phyloP scores from a whole-genome alignment of 2,797 vertebrate species.

The Oryzias sinensis region DNA sequence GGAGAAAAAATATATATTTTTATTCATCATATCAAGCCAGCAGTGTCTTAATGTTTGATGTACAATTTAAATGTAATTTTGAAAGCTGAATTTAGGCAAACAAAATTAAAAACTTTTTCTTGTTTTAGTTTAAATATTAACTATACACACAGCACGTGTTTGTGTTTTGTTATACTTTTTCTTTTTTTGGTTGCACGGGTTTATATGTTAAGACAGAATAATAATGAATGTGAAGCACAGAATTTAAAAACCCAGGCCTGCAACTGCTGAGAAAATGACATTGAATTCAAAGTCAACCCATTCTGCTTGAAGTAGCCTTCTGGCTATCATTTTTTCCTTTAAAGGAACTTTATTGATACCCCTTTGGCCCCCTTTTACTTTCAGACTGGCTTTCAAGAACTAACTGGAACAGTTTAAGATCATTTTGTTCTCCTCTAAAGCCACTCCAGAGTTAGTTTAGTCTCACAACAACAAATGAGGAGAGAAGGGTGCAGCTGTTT shows the following conservation, averaged over 20 bases:
- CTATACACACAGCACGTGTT: too few relatives aligned
- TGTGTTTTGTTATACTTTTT: too few relatives aligned
- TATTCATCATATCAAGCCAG: too few relatives aligned
- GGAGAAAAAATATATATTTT: too few relatives aligned
- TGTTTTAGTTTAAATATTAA: too few relatives aligned
- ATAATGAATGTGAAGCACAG: slow-evolving; percentile 4
- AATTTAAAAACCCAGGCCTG: slow-evolving; percentile 3
- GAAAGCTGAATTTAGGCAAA: too few relatives aligned
- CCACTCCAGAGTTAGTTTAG: slow-evolving; percentile 53
- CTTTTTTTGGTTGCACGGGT: too few relatives aligned
- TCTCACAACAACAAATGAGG: slow-evolving; percentile 50
- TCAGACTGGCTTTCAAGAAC: slow-evolving; percentile 26
- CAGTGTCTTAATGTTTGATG: too few relatives aligned
- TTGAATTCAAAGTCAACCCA: slow-evolving; percentile 24
- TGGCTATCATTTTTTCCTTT: slow-evolving; percentile 30
- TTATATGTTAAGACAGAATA: neutral
- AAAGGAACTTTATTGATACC: slow-evolving; percentile 23
- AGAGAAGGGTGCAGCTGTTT: slow-evolving; percentile 76
- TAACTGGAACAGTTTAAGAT: slow-evolving; percentile 54
- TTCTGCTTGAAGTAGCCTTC: slow-evolving; percentile 28
- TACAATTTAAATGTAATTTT: too few relatives aligned
- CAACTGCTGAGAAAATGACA: slow-evolving; percentile 10
- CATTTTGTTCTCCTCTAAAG: slow-evolving; percentile 55
- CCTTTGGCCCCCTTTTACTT: neutral
- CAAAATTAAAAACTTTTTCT: too few relatives aligned